phyloP scores from a whole-genome alignment of 2,113 vertebrate species.

The Gavialis gangeticus region DNA sequence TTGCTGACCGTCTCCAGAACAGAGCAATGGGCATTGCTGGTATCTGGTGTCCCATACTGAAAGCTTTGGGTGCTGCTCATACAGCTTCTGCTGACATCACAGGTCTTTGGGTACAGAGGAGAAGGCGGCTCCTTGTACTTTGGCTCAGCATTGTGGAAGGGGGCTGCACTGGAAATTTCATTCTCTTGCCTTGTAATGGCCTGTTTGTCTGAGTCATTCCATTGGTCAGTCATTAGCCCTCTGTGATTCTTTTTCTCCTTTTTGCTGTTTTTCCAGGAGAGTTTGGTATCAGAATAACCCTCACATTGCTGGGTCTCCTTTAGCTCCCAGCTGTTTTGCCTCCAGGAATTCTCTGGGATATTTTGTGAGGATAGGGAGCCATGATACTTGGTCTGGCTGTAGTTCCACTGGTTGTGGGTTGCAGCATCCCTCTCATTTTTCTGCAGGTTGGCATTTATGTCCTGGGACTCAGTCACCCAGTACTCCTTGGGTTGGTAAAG shows the following conservation, averaged over 20 bases:
- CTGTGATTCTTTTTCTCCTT: conserved; percentile 63
- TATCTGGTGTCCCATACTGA: conserved; percentile 64
- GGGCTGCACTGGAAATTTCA: background rate
- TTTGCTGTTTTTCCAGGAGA: conserved; percentile 1
- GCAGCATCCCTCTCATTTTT: conserved; percentile 28
- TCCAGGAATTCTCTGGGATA: conserved; percentile 69
- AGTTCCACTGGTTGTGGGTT: conserved; percentile 58
- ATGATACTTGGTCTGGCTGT: conserved; percentile 57
- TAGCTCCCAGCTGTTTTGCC: conserved; percentile 55
- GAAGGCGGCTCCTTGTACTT: conserved; percentile 79
- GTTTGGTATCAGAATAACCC: conserved; percentile 44
- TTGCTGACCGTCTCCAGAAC: conserved; percentile 93
- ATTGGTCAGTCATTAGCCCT: conserved; percentile 34
- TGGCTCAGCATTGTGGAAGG: conserved; percentile 47
- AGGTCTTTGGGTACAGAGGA: conserved; percentile 72
- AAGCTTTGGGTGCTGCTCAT: conserved; percentile 62
- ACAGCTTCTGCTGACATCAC: conserved; percentile 54
- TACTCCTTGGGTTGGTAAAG: conserved; percentile 47
- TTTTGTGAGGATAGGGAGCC: conserved; percentile 76
- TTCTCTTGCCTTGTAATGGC: conserved; percentile 63
- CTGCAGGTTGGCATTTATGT: conserved; percentile 41
- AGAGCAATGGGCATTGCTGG: conserved; percentile 75
- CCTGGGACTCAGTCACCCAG: conserved; percentile 48
- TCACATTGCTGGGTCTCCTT: conserved; percentile 6
- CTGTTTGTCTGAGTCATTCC: conserved; percentile 47